Evolutionary conservation across 2,113 vertebrate genomes (phyloP).

Genomic region (Danionella cerebrum): DNA sequence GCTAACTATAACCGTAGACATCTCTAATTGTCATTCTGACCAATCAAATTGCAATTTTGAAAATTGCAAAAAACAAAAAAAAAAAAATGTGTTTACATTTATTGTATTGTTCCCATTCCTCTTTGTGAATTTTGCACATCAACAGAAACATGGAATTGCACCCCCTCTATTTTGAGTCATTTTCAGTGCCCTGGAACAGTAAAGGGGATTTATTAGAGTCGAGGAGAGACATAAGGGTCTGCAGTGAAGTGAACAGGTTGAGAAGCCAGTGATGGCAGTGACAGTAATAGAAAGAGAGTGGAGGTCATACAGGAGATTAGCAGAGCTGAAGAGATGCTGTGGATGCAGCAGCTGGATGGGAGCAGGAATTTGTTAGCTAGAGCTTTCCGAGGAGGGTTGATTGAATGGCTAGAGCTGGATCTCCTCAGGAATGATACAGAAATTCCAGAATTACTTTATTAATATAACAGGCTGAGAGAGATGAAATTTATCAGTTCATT

Average conservation of each 20-base stretch:
- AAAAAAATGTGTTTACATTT: no score
- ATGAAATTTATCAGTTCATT: constrained; percentile 16
- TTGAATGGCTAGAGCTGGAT: background rate
- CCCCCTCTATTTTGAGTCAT: no score
- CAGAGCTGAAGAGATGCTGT: constrained; percentile 1
- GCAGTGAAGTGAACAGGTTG: background rate
- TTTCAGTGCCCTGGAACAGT: background rate
- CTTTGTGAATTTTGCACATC: no score
- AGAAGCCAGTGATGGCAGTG: background rate
- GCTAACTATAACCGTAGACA: no score
- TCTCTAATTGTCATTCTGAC: no score
- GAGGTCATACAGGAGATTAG: constrained; percentile 1
- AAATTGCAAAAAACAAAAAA: background rate
- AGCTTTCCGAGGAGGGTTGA: background rate
- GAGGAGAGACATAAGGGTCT: background rate
- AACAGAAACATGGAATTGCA: no score
- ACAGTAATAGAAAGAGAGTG: background rate
- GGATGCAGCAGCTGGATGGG: constrained; percentile 5
- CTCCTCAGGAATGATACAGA: background rate
- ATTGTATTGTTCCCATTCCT: no score
- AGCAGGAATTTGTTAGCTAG: constrained; percentile 9
- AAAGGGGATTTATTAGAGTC: background rate
- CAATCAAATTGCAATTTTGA: no score
- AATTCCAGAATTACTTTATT: constrained; percentile 19
- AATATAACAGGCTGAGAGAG: background rate